These are phyloP conservation scores for western clawed frog (Xenopus tropicalis) DNA, from an alignment of 2,113 vertebrate genomes.

Conservation along the genomic window UCB_Xtro_10.0 CM004444.2:45447501-45448000, in stretches of 20 bases:
- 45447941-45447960: constrained; percentile 65
- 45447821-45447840: constrained; percentile 11
- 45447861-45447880: background rate
- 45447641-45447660: background rate
- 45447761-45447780: background rate
- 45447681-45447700: background rate
- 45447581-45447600: no score
- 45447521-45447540: no score
- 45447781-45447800: constrained; percentile 36
- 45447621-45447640: no score
- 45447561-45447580: no score
- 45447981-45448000: constrained; percentile 55
- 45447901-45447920: constrained; percentile 72
- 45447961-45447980: constrained; percentile 57
- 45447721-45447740: background rate
- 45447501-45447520: no score
- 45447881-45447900: constrained; percentile 1
- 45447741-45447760: background rate
- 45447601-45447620: no score
- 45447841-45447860: background rate
- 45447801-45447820: constrained; percentile 10
- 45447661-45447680: constrained; percentile 1
- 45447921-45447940: constrained; percentile 71
- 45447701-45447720: background rate
- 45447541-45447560: no score